These are phyloP conservation scores for Heliconius cydno DNA, from an alignment of 2,888 invertebrate species.

Conservation along the genomic window DNA sequence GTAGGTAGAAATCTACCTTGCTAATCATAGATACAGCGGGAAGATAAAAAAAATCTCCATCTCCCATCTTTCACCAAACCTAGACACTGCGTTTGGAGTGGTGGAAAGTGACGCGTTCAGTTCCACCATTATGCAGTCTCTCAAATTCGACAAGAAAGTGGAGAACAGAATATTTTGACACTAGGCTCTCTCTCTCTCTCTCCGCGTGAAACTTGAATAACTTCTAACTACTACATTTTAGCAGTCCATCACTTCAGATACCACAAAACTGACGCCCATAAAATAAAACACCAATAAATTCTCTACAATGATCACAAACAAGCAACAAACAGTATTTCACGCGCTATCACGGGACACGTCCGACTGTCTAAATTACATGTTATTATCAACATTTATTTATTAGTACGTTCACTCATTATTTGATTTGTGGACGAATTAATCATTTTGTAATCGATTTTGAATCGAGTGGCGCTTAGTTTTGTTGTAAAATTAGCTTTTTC, in stretches of 20 bases:
- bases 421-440: slow-evolving; percentile 18
- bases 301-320: neutral
- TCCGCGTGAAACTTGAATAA: too few species aligned
- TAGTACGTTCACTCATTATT: slow-evolving; percentile 45
- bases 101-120: too few species aligned
- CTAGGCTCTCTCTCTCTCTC: too few species aligned
- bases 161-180: too few species aligned
- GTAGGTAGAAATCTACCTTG: neutral
- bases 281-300: slow-evolving; percentile 7
- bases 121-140: too few species aligned
- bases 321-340: slow-evolving; percentile 29
- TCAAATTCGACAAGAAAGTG: too few species aligned
- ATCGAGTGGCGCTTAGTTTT: slow-evolving; percentile 3
- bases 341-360: slow-evolving; percentile 40
- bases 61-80: neutral
- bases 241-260: neutral
- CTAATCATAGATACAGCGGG: neutral
- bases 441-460: neutral
- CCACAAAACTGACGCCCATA: neutral
- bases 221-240: neutral
- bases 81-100: too few species aligned
- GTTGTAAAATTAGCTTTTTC: neutral
- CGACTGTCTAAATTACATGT: slow-evolving; percentile 39
- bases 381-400: slow-evolving; percentile 43
- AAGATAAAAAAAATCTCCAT: neutral